phyloP scores from a whole-genome alignment of 1,140 invertebrate genomes.

The Chironomus striatipennis region DNA sequence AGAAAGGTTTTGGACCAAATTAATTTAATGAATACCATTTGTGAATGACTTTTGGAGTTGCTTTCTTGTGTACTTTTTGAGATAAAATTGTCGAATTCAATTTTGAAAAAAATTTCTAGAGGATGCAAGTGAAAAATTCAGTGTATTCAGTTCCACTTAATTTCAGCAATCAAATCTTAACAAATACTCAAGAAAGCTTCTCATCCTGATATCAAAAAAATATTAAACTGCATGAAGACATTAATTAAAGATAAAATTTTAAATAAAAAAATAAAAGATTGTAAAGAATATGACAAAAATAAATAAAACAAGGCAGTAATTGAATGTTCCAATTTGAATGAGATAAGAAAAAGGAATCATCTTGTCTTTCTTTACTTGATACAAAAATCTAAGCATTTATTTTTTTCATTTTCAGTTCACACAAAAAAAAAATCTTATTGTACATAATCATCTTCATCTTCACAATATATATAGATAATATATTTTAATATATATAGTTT shows the following conservation, averaged over 20 bases:
- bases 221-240: not conserved
- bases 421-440: not conserved
- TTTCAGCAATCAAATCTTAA: too few species aligned
- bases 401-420: not conserved
- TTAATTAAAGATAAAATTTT: not conserved
- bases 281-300: not conserved
- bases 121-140: too few species aligned
- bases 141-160: too few species aligned
- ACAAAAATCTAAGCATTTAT: conserved; percentile 14
- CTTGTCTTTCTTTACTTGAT: not conserved
- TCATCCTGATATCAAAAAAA: not conserved
- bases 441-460: not conserved
- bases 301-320: not conserved
- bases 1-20: too few species aligned
- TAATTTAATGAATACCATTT: too few species aligned
- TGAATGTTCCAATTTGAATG: not conserved
- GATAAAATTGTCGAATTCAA: too few species aligned
- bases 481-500: not conserved
- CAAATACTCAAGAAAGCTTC: not conserved
- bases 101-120: too few species aligned
- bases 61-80: too few species aligned
- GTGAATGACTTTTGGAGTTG: too few species aligned
- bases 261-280: too few species aligned
- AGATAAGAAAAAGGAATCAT: not conserved
- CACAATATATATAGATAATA: not conserved